A percentile compares a stretch with the other conserved stretches of the same genome.
Conservation (phyloP, 2,888 invertebrate genomes). For the Volucella inflata region DNA sequence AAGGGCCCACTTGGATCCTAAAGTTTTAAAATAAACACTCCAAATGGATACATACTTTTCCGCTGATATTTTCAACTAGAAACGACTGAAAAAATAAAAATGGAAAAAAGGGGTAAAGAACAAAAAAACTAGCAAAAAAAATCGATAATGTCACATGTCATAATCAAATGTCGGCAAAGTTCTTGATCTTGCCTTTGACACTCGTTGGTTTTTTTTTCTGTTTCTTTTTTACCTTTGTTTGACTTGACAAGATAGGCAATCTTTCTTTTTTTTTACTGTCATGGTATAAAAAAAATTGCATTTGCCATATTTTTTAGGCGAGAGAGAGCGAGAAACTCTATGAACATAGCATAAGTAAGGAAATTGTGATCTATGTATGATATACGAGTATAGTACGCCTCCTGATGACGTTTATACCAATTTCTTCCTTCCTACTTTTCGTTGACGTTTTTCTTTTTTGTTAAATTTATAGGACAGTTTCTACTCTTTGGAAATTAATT, state of each 20-base stretch:
- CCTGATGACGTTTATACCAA: slow-evolving; percentile 27
- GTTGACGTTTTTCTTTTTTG: neutral
- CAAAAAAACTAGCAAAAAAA: slow-evolving; percentile 4
- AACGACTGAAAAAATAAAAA: slow-evolving; percentile 13
- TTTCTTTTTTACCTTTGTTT: slow-evolving; percentile 8
- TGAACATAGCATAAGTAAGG: slow-evolving; percentile 15
- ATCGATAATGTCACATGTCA: slow-evolving; percentile 65
- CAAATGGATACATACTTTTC: slow-evolving; percentile 14
- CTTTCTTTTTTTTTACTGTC: slow-evolving; percentile 1
- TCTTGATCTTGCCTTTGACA: slow-evolving; percentile 69
- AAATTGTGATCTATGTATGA: slow-evolving; percentile 29
- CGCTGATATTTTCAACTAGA: slow-evolving; percentile 42
- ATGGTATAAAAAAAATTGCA: slow-evolving; percentile 50
- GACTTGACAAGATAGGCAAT: slow-evolving; percentile 42
- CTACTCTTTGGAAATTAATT: slow-evolving; percentile 62
- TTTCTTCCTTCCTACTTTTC: slow-evolving; percentile 3
- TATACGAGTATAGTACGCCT: slow-evolving; percentile 37
- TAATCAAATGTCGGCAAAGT: slow-evolving; percentile 60
- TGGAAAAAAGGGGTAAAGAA: neutral
- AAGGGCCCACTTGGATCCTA: slow-evolving; percentile 58
- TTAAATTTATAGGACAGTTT: slow-evolving; percentile 30
- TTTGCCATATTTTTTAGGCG: slow-evolving; percentile 40
- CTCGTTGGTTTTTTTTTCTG: slow-evolving; percentile 21
- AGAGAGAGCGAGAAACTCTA: slow-evolving; percentile 8
- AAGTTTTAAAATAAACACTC: slow-evolving; percentile 50